Evolutionary conservation across 2,797 vertebrate genomes (phyloP).

Genomic region (Danio tinwini): DNA sequence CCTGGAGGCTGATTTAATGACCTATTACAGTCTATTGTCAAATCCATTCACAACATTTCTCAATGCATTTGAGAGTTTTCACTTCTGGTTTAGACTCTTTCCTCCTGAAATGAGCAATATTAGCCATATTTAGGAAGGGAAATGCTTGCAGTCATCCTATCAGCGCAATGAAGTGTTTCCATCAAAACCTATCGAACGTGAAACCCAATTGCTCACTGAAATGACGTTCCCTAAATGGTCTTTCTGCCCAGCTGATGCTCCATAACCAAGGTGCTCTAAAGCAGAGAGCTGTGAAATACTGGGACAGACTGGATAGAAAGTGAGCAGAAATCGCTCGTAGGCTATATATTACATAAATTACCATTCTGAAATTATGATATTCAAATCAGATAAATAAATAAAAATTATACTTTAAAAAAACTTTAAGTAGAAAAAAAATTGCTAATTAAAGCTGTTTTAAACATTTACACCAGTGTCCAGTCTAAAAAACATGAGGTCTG

Average conservation of each 20-base stretch:
- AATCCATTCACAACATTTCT: not conserved
- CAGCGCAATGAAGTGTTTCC: constrained; percentile 26
- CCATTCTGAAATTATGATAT: not conserved
- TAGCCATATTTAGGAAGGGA: constrained; percentile 7
- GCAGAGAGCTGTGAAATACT: constrained; percentile 38
- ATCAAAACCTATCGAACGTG: constrained; percentile 31
- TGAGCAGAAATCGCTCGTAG: not conserved
- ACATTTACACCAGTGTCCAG: not conserved
- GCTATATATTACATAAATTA: not conserved
- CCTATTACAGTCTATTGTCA: not conserved
- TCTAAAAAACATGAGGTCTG: not conserved
- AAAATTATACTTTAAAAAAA: not conserved
- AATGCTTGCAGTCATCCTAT: constrained; percentile 24
- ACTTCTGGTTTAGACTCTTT: constrained; percentile 1
- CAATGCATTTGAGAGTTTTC: not conserved
- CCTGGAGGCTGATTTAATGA: constrained; percentile 22
- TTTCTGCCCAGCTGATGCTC: constrained; percentile 32
- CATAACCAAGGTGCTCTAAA: not conserved
- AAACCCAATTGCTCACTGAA: constrained; percentile 39
- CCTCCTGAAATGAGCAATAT: not conserved
- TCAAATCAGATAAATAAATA: not conserved
- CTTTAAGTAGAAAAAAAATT: not conserved
- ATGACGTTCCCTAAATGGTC: constrained; percentile 8
- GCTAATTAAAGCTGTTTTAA: not conserved
- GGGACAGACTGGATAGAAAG: constrained; percentile 4